Evolutionary conservation across 2,888 invertebrate genomes (phyloP).

Genomic region (Scaptomyza caliginosa): DNA sequence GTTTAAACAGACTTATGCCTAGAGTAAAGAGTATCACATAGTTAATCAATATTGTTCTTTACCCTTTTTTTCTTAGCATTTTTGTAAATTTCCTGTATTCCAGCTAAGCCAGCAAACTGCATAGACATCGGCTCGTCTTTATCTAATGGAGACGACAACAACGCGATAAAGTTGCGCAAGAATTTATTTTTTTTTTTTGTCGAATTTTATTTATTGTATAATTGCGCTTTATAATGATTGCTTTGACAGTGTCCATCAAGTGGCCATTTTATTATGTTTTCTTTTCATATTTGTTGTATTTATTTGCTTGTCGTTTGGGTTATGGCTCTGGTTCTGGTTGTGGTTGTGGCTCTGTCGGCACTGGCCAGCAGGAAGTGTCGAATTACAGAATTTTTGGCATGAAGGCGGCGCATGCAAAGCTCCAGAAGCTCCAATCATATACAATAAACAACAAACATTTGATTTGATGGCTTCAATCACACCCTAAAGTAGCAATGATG

Average conservation of each 20-base stretch:
- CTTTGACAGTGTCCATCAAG: constrained; percentile 43
- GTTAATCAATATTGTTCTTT: background rate
- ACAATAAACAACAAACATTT: constrained; percentile 42
- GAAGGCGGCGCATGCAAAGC: constrained; percentile 53
- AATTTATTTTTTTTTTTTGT: constrained; percentile 47
- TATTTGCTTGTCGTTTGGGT: constrained; percentile 19
- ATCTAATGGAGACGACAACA: constrained; percentile 47
- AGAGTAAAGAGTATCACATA: background rate
- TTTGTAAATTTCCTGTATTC: constrained; percentile 63
- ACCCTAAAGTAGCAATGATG: constrained; percentile 7
- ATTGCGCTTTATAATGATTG: constrained; percentile 9
- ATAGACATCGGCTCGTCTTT: constrained; percentile 39
- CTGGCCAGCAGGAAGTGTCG: constrained; percentile 67
- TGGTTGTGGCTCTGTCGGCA: constrained; percentile 7
- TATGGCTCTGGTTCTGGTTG: background rate
- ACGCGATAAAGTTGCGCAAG: constrained; percentile 56
- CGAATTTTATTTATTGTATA: constrained; percentile 39
- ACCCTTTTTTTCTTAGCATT: constrained; percentile 29
- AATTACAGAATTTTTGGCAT: constrained; percentile 50
- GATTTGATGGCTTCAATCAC: constrained; percentile 14
- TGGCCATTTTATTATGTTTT: constrained; percentile 66
- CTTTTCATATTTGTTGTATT: constrained; percentile 29
- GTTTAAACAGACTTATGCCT: no score
- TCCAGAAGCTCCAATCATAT: constrained; percentile 5
- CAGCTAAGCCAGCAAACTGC: constrained; percentile 30